Evolutionary conservation across 2,113 vertebrate genomes (phyloP), one percentile per base, ranked within the genome.

Genomic region (Mustelus asterias): DNA sequence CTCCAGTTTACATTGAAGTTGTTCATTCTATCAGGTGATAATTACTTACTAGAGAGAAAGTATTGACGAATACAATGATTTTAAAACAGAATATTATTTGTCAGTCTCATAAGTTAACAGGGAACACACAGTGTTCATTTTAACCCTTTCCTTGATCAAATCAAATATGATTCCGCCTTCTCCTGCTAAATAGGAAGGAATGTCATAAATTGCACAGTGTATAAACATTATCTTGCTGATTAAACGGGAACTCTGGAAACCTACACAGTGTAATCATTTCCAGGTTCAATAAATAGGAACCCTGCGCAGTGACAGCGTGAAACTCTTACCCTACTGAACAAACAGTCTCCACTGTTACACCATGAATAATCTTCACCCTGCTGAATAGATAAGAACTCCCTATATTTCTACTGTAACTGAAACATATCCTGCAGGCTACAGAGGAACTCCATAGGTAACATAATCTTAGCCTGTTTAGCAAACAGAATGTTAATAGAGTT

Each of bases 251-350:
- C 8, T 58, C 24, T 33, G 44, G 44, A 58, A 89, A 33, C 22
- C 9, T 58, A 89, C 48, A 58, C 26, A 90, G 11, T 63, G 54
- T n/a, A 60, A 63, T 60, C 48, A 24, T 90, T 90, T 33, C 48
- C 88, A 54, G 60, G 88, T n/a, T 90, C 29, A 63, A 90, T 60
- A 90, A 90, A 90, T 24, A 89, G 92, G 54, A 58, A 63, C 54
- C 33, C 54, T 63, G 29, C 7, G 24, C 37, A 44, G 16, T 44
- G 67, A 26, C 20, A 94, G 1, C 69, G 63, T 63, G n/a, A 20
- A 94, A 7, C 11, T 16, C 60, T 94, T 67, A 94, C n/a, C 41
- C 93, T 69, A 67, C 93, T 72, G 67, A 94, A 70, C 44, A 48
- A 41, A 29, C 14, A 26, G 24, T 60, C 26, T 89, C 22, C 86